phyloP scores from a whole-genome alignment of 92 coral and sea anemone species.

The Micromussa lordhowensis region DNA sequence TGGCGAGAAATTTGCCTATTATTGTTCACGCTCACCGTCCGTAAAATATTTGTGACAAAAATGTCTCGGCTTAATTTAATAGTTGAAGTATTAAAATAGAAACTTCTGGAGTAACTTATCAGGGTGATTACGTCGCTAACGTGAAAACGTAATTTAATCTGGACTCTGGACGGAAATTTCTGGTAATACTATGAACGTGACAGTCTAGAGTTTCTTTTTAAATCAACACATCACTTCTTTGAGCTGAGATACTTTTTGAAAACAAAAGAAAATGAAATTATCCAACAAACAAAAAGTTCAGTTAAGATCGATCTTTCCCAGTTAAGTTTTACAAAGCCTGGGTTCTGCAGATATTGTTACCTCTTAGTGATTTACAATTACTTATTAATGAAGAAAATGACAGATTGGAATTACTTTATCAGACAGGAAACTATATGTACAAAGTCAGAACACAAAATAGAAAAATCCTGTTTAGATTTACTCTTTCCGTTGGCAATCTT shows the following conservation, averaged over 20 bases:
- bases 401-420: conserved; percentile 43
- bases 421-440: conserved; percentile 38
- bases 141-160: conserved; percentile 23
- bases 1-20: conserved; percentile 27
- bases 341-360: conserved; percentile 9
- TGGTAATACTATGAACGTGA: conserved; percentile 11
- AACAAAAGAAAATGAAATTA: background rate
- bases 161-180: background rate
- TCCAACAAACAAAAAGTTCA: conserved; percentile 10
- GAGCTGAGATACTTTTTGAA: background rate
- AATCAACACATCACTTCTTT: conserved; percentile 14
- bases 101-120: conserved; percentile 27
- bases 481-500: background rate
- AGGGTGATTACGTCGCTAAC: background rate
- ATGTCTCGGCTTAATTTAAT: conserved; percentile 11
- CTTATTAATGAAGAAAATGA: conserved; percentile 49
- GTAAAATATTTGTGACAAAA: conserved; percentile 11
- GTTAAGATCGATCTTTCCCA: background rate
- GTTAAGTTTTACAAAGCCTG: background rate
- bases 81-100: conserved; percentile 18
- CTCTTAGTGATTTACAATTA: conserved; percentile 44
- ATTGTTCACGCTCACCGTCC: conserved; percentile 38
- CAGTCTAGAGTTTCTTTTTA: background rate
- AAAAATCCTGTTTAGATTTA: background rate
- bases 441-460: background rate